phyloP scores from a whole-genome alignment of 2,797 vertebrate species.

The Pangasius sanitwongsei region DNA sequence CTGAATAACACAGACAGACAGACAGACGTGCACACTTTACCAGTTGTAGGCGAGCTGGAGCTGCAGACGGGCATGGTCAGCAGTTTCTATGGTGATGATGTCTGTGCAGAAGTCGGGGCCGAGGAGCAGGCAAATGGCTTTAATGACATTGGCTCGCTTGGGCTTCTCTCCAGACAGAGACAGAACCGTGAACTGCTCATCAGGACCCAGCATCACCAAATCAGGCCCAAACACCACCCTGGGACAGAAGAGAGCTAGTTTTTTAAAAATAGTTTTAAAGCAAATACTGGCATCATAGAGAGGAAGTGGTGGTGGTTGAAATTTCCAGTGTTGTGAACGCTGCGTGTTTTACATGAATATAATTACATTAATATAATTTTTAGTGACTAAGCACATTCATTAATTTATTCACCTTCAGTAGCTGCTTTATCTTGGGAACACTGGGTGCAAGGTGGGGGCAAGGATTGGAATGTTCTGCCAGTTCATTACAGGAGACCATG shows the following conservation, averaged over 20 bases:
- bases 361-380: not conserved
- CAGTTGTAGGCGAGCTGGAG: conserved; percentile 93
- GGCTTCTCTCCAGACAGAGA: conserved; percentile 88
- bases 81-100: conserved; percentile 89
- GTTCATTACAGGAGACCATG: not conserved
- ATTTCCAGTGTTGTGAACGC: not conserved
- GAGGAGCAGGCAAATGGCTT: conserved; percentile 85
- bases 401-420: not conserved
- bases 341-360: not conserved
- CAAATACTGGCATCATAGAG: not conserved
- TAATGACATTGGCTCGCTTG: conserved; percentile 84
- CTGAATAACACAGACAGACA: not conserved
- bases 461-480: not conserved
- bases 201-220: conserved; percentile 86
- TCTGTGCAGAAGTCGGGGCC: conserved; percentile 92
- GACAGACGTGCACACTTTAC: conserved; percentile 62
- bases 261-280: not conserved
- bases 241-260: not conserved
- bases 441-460: not conserved
- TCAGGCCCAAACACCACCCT: conserved; percentile 91
- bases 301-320: not conserved
- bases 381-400: not conserved
- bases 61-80: conserved; percentile 89
- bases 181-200: conserved; percentile 90
- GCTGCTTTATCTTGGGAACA: not conserved